Conservation (phyloP, 2,797 vertebrate species). For the Halcyon leucocephala region DNA sequence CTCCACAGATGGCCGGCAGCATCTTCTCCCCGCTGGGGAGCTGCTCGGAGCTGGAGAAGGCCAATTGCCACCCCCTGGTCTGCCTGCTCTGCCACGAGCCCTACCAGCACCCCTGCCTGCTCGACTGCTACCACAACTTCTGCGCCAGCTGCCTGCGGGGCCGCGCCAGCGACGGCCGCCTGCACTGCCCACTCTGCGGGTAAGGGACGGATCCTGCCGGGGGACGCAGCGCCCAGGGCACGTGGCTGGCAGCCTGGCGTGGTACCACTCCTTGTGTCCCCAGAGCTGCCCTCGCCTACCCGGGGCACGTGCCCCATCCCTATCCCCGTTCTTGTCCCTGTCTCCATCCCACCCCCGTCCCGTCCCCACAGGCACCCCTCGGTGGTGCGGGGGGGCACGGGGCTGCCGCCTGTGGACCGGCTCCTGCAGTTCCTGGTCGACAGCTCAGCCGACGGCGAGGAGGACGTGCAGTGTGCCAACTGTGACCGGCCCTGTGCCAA, state of each 20-base stretch:
- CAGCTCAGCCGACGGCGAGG: slow-evolving; percentile 80
- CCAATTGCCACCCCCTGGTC: slow-evolving; percentile 87
- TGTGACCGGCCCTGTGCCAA: slow-evolving; percentile 83
- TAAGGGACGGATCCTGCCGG: slow-evolving; percentile 63
- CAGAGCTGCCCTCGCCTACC: not conserved
- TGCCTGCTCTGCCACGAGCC: slow-evolving; percentile 91
- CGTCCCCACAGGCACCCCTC: slow-evolving; percentile 80
- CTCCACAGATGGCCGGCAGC: slow-evolving; percentile 85
- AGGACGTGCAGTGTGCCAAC: slow-evolving; percentile 83
- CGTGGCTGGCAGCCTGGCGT: not conserved
- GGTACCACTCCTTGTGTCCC: not conserved
- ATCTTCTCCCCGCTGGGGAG: slow-evolving; percentile 84
- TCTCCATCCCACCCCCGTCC: not conserved
- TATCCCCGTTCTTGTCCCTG: not conserved
- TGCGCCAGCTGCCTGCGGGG: slow-evolving; percentile 90
- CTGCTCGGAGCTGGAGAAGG: slow-evolving; percentile 81
- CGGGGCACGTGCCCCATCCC: rapidly evolving
- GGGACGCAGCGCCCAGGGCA: not conserved
- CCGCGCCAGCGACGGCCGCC: slow-evolving; percentile 81
- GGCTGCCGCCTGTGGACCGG: slow-evolving; percentile 85
- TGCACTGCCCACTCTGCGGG: slow-evolving; percentile 91
- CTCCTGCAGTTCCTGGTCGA: slow-evolving; percentile 90
- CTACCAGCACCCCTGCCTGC: slow-evolving; percentile 89
- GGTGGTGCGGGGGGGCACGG: slow-evolving; percentile 82
- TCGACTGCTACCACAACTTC: slow-evolving; percentile 95